Evolutionary conservation across 2,888 invertebrate genomes (phyloP), one percentile per base, ranked within the genome.

Genomic region (Gerosis bhagava): DNA sequence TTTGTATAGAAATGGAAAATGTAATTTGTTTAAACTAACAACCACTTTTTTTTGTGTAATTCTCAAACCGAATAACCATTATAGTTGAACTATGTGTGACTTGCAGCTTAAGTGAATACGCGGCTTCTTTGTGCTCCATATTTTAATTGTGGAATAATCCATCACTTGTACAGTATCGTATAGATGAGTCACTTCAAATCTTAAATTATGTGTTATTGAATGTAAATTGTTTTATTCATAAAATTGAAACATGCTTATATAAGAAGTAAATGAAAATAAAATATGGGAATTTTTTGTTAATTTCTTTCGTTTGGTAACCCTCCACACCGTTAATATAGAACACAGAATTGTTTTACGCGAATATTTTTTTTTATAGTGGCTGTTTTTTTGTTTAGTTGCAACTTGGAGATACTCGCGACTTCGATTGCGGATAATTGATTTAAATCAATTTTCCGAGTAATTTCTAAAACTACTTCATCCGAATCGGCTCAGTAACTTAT

Each of bases 201-300:
- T 79, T 86, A 84, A 87, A 86, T 84, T 86, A 84, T 86, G 81
- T 86, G 82, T 86, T 87, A 86, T 79, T 77, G 77, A 74, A 81
- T 83, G 83, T 86, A 83, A 80, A 86, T 83, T 84, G 86, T 87
- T 86, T 86, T 83, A 80, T 83, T 83, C 75, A n/a, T 77, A 74
- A 61, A 80, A 86, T n/a, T 81, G 78, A 82, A 84, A 86, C 86
- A 77, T 86, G 87, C 87, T 87, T 87, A 79, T n/a, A n/a, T 84
- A 86, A 78, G 68, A 71, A 81, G 84, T 84, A 86, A 86, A 86
- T 77, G 83, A 87, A 83, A 86, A 86, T 86, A 84, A 84, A 86
- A 79, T 83, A 83, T 82, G 84, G 83, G 81, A 83, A 79, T 79
- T 83, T n/a, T 24, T 78, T 82, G 74, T 76, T 78, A 70, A 69